phyloP scores from a whole-genome alignment of 30 jellyfish, hydroid and myxozoan species.

The Aurelia coerulea region DNA sequence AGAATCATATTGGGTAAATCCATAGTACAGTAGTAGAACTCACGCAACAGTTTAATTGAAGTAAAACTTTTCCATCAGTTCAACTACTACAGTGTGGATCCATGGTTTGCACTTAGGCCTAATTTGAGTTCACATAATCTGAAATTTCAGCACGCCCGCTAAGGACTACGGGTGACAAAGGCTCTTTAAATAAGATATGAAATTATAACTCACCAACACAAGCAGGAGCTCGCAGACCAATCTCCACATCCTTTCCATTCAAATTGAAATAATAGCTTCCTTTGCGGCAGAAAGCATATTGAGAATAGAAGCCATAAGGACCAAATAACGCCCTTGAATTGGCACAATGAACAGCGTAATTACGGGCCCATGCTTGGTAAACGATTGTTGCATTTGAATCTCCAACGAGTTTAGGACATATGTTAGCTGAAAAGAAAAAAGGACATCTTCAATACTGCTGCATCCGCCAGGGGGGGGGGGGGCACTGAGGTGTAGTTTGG shows the following conservation, averaged over 20 bases:
- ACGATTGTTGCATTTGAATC: conserved; percentile 19
- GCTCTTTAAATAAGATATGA: neutral
- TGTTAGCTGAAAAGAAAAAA: conserved; percentile 37
- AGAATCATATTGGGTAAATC: no score
- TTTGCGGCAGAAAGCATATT: conserved; percentile 35
- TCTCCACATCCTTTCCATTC: conserved; percentile 4
- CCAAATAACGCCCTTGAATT: conserved; percentile 51
- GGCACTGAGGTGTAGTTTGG: no score
- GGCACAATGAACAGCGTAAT: conserved; percentile 30
- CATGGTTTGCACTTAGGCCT: no score
- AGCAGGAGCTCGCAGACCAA: conserved; percentile 73
- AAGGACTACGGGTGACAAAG: no score
- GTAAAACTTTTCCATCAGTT: no score
- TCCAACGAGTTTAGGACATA: conserved; percentile 36
- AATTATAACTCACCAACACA: conserved; percentile 80
- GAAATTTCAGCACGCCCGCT: no score
- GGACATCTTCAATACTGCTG: neutral
- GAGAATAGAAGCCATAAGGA: conserved; percentile 43
- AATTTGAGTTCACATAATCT: no score
- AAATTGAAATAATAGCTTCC: conserved; percentile 37
- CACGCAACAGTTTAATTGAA: no score
- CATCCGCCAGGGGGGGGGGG: no score
- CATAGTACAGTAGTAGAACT: no score
- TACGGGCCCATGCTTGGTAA: neutral
- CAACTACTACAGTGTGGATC: no score